These are phyloP conservation scores for Callyntrura guangdongensis DNA, from an alignment of 2,888 invertebrate species.

Conservation along the genomic window DNA sequence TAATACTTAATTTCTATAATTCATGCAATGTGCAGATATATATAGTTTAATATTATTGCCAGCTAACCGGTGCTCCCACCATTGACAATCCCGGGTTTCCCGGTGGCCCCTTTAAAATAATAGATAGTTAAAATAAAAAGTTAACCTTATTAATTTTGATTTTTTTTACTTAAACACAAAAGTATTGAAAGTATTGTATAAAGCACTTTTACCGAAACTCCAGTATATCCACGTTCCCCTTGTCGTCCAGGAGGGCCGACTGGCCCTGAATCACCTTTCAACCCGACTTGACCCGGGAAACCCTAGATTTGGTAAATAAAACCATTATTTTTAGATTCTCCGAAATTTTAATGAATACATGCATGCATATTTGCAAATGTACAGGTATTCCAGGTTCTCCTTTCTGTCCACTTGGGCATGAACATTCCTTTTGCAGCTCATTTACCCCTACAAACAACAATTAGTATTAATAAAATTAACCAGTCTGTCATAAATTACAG, in stretches of 20 bases:
- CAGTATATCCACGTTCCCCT: constrained; percentile 31
- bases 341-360: background rate
- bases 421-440: background rate
- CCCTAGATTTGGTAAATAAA: background rate
- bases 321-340: background rate
- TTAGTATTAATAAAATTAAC: too few relatives aligned
- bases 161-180: too few relatives aligned
- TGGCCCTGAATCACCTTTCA: constrained; percentile 14
- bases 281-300: background rate
- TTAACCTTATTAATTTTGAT: too few relatives aligned
- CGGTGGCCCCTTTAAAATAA: constrained; percentile 25
- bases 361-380: background rate
- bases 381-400: constrained; percentile 60
- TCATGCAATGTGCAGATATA: too few relatives aligned
- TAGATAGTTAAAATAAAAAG: background rate
- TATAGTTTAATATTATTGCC: background rate
- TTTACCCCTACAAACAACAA: background rate
- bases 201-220: constrained; percentile 42
- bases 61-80: constrained; percentile 59
- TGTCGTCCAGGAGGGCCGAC: constrained; percentile 7
- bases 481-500: too few relatives aligned
- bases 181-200: too few relatives aligned
- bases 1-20: too few relatives aligned
- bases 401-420: constrained; percentile 22
- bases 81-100: constrained; percentile 62